Conservation (phyloP, 2,797 vertebrate species). For the Siniperca obscura region DNA sequence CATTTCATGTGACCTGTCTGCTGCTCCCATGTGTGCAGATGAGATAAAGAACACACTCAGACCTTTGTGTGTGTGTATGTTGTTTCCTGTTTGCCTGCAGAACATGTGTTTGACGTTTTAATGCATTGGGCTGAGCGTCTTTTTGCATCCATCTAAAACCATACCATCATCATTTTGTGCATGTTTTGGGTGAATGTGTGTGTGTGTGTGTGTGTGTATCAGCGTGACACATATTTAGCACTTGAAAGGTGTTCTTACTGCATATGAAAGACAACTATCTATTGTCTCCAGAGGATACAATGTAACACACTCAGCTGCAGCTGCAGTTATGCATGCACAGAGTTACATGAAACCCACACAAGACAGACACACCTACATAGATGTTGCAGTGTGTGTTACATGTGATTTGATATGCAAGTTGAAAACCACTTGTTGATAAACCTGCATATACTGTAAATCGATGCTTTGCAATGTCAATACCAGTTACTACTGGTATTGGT, state of each 20-base stretch:
- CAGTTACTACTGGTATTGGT: background rate
- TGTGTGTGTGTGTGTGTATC: background rate
- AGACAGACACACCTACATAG: conserved; percentile 26
- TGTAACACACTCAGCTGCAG: background rate
- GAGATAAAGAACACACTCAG: conserved; percentile 4
- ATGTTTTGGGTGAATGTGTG: background rate
- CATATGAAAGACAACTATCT: background rate
- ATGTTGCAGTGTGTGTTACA: too few relatives aligned
- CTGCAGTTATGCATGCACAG: background rate
- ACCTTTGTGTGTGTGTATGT: background rate
- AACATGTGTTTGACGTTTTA: background rate
- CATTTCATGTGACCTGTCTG: conserved; percentile 27
- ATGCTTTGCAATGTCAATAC: background rate
- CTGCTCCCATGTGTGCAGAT: conserved; percentile 6
- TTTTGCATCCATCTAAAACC: background rate
- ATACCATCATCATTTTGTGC: background rate
- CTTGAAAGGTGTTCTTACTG: background rate
- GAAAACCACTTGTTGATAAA: conserved; percentile 1
- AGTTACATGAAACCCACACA: background rate
- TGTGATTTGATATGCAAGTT: background rate
- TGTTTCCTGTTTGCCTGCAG: background rate
- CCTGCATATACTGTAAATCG: background rate
- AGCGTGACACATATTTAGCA: background rate
- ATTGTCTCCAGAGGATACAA: background rate
- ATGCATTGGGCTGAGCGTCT: background rate